A percentile compares a stretch with the other conserved stretches of the same genome.
These are phyloP conservation scores for Scolopax rusticola DNA, from an alignment of 2,797 vertebrate genomes.

Conservation along the genomic window DNA sequence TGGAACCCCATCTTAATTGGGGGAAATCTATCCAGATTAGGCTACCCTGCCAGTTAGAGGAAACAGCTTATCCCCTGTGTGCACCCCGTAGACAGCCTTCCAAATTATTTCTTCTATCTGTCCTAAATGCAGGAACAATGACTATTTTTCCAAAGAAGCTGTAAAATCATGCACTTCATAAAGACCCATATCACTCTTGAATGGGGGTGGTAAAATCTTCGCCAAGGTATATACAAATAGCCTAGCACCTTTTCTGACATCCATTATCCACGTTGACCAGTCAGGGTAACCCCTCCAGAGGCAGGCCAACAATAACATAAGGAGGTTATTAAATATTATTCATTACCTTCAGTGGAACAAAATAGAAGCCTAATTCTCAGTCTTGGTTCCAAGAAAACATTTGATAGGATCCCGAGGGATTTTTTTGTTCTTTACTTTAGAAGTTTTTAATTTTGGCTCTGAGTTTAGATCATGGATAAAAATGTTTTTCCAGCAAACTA, in stretches of 20 bases:
- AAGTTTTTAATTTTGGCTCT: constrained; percentile 61
- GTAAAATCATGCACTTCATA: not conserved
- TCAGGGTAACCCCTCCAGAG: constrained; percentile 44
- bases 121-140: not conserved
- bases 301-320: constrained; percentile 69
- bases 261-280: constrained; percentile 37
- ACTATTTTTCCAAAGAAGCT: constrained; percentile 18
- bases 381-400: constrained; percentile 66
- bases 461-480: constrained; percentile 43
- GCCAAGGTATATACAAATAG: constrained; percentile 58
- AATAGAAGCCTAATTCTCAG: constrained; percentile 53
- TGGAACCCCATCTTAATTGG: not conserved
- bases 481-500: constrained; percentile 40
- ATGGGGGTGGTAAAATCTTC: not conserved
- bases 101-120: constrained; percentile 22
- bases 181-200: constrained; percentile 32
- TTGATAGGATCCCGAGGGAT: constrained; percentile 36
- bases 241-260: constrained; percentile 64
- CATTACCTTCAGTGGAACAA: constrained; percentile 67
- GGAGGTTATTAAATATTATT: constrained; percentile 75
- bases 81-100: not conserved
- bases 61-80: not conserved
- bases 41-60: not conserved
- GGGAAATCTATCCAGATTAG: not conserved
- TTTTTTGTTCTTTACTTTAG: constrained; percentile 59